These are phyloP conservation scores for Autographa gamma DNA, from an alignment of 2,888 invertebrate species.

Conservation along the genomic window DNA sequence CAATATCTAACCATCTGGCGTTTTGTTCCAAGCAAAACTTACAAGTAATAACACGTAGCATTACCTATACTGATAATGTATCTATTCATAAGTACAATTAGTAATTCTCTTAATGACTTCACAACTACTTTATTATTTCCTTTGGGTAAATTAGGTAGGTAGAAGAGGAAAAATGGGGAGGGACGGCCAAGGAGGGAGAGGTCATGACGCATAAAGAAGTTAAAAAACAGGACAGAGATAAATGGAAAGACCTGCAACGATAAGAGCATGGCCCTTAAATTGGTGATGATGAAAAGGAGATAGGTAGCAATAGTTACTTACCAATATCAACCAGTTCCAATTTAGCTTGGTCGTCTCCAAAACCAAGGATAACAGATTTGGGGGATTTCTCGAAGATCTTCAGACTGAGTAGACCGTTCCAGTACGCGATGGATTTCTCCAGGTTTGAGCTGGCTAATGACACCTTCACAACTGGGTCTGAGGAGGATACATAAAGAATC, in stretches of 20 bases:
- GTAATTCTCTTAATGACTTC: neutral
- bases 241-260: no score
- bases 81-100: neutral
- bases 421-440: conserved; percentile 93
- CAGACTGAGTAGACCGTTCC: conserved; percentile 94
- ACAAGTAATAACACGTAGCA: conserved; percentile 18
- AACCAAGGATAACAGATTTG: conserved; percentile 91
- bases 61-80: neutral
- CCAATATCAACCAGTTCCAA: conserved; percentile 93
- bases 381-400: conserved; percentile 90
- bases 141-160: no score
- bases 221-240: no score
- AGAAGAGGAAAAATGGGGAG: no score
- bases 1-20: neutral
- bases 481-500: conserved; percentile 50
- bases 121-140: no score
- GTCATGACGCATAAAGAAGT: no score
- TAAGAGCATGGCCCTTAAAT: no score
- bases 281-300: neutral
- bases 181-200: no score
- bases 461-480: conserved; percentile 95
- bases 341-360: conserved; percentile 92
- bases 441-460: conserved; percentile 94
- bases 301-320: conserved; percentile 70
- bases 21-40: conserved; percentile 14